Percentiles rank a stretch among this genome's conserved stretches.
Conservation (phyloP, 2,888 invertebrate genomes). For the Drosophila parthenogenetica region DNA sequence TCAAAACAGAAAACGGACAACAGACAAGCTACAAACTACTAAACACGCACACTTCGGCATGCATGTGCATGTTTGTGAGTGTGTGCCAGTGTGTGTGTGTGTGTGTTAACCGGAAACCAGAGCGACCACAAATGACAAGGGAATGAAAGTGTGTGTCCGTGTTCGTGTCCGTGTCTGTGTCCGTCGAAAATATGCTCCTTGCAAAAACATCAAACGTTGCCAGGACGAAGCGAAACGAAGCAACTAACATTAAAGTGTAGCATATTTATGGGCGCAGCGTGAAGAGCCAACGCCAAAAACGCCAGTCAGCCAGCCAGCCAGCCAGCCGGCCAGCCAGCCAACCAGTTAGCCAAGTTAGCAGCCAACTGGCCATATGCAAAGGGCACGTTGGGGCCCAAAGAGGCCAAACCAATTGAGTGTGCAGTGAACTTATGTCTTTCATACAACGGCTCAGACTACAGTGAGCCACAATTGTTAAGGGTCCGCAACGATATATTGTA, state of each 20-base stretch:
- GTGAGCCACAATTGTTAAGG: conserved; percentile 19
- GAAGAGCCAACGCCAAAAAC: conserved; percentile 21
- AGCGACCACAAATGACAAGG: conserved; percentile 74
- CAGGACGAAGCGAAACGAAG: conserved; percentile 31
- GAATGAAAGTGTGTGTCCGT: conserved; percentile 47
- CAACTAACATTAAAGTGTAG: conserved; percentile 56
- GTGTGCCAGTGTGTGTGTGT: conserved; percentile 10
- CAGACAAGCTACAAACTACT: conserved; percentile 59
- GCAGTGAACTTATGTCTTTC: conserved; percentile 45
- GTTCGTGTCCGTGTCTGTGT: conserved; percentile 27
- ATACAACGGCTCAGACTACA: conserved; percentile 21
- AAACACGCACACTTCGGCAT: conserved; percentile 60
- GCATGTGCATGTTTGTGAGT: conserved; percentile 25
- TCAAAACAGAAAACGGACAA: conserved; percentile 62
- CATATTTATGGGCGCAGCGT: conserved; percentile 69
- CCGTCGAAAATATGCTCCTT: conserved; percentile 55
- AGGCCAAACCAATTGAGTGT: conserved; percentile 54
- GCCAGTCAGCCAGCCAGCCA: not conserved
- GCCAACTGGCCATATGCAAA: conserved; percentile 28
- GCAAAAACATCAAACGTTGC: conserved; percentile 67
- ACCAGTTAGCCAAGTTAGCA: conserved; percentile 4
- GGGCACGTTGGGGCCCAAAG: conserved; percentile 19
- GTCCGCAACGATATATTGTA: conserved; percentile 6
- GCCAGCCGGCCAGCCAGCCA: conserved; percentile 4
- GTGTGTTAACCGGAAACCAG: conserved; percentile 61